These are phyloP conservation scores for Hydrolagus colliei DNA, from an alignment of 2,797 vertebrate genomes.

Conservation along the genomic window DNA sequence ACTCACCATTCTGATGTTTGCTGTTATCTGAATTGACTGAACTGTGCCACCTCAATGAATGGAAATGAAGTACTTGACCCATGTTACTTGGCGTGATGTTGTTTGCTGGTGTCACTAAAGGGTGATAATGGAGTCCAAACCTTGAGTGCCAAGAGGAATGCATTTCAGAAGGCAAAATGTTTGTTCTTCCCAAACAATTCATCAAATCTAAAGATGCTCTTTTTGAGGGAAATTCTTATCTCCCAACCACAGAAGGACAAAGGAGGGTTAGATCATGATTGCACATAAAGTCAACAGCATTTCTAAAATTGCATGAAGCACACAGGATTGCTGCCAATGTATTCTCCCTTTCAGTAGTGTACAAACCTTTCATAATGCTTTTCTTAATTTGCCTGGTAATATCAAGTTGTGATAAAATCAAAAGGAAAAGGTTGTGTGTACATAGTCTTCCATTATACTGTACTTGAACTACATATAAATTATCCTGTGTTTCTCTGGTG, in stretches of 20 bases:
- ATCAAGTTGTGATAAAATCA: not conserved
- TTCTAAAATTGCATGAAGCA: not conserved
- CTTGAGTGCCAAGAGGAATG: not conserved
- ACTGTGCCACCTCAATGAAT: too few relatives aligned
- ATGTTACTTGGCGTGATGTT: not conserved
- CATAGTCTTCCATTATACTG: too few relatives aligned
- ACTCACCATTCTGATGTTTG: too few relatives aligned
- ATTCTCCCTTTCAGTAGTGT: not conserved
- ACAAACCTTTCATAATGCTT: not conserved
- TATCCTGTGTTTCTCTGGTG: too few relatives aligned
- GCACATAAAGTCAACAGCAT: not conserved
- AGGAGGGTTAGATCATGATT: not conserved
- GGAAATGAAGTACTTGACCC: too few relatives aligned
- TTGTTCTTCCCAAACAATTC: not conserved
- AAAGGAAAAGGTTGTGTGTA: too few relatives aligned
- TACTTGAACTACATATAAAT: too few relatives aligned
- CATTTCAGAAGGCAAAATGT: not conserved
- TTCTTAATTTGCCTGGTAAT: not conserved
- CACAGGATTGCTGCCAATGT: not conserved
- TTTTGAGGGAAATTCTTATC: not conserved
- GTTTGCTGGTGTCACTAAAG: not conserved
- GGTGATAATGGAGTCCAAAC: not conserved
- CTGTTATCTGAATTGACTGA: too few relatives aligned
- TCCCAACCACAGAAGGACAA: not conserved
- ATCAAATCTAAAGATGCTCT: not conserved